Evolutionary conservation across 2,113 vertebrate species (phyloP), one percentile per base, ranked within the genome.

Genomic region (Triplophysa tibetana): DNA sequence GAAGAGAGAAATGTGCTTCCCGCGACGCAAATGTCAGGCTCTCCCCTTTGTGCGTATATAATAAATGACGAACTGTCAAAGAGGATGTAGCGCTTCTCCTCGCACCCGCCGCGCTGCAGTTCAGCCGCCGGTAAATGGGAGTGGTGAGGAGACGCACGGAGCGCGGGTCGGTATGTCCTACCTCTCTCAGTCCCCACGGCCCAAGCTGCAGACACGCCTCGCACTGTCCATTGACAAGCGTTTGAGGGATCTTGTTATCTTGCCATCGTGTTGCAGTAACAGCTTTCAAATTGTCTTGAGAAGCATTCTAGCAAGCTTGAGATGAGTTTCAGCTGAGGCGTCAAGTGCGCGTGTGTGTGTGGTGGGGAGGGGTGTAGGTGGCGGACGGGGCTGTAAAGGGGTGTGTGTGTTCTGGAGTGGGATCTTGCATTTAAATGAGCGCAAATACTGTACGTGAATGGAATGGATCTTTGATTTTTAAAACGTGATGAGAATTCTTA

Each of bases 361-460:
- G 70, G 26, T 33, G 19, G 62, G 13, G 2, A 26, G 52, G 23
- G 24, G 56, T 14, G 8, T 50, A 26, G 70, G 54, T 38, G 69
- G 61, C 41, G 45, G 26, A 70, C 14, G 66, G 21, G 21, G 24
- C 19, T 52, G 21, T 43, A 17, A 67, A 63, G 4, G 63, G 67
- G 70, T 48, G 58, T 77, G 33, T 69, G 66, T 65, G 78, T 78
- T 50, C 26, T 24, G 13, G 23, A 63, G 43, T 33, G 54, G 77
- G 81, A 74, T 70, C 29, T 65, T 80, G 83, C 82, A 85, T 85
- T 69, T 79, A 81, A 87, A 85, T 85, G 65, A 83, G 66, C 41
- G 41, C 48, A 69, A 83, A 78, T 81, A 78, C 67, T 70, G 70
- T 70, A 75, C 73, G 79, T 85, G 86, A 78, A 77, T 17, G 52